Evolutionary conservation across 2,888 invertebrate genomes (phyloP), one percentile per base, ranked within the genome.

Genomic region (Fissipunctia ypsillon): DNA sequence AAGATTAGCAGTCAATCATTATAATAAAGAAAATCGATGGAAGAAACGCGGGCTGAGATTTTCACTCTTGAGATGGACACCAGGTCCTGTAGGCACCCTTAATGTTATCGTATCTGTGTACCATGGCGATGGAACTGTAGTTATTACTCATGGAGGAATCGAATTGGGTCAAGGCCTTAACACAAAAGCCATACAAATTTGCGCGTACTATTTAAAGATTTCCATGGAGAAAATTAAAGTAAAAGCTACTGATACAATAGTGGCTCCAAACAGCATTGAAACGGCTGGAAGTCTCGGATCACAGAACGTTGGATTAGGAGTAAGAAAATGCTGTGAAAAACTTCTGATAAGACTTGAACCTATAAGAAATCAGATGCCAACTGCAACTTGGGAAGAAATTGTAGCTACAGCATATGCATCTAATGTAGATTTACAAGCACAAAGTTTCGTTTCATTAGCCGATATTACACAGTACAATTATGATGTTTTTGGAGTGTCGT

Each of bases 131-230:
- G 97, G 97, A 1, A 96, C 96, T 9, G 97, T 98, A 0, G 94
- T 97, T 5, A 94, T 98, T n/a, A 91, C 96, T 1, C 97, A 97
- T 81, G 97, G 97, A 41, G 97, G 97, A 3, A 93, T 97, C 45
- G 97, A 97, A 93, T 96, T 97, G 90, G 98, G 98, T 0, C 98
- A 98, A 94, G 98, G 98, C 1, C 95, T 98, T 56, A 93, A 98
- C 80, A 98, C 98, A 5, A 93, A 97, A 97, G 97, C 97, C 1
- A 96, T 96, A 10, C 97, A 97, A 94, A 97, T 97, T 0, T 97
- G 96, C 73, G 97, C 98, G 0, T 96, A 97, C 84, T 95, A 95
- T 22, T 92, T 98, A 7, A 97, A 97, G 2, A 97, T 98, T 70
- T 96, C 97, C 2, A 79, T 98, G 64, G 96, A 97, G 0, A 95